phyloP scores from a whole-genome alignment of 1,140 invertebrate species.

The Zophobas morio region DNA sequence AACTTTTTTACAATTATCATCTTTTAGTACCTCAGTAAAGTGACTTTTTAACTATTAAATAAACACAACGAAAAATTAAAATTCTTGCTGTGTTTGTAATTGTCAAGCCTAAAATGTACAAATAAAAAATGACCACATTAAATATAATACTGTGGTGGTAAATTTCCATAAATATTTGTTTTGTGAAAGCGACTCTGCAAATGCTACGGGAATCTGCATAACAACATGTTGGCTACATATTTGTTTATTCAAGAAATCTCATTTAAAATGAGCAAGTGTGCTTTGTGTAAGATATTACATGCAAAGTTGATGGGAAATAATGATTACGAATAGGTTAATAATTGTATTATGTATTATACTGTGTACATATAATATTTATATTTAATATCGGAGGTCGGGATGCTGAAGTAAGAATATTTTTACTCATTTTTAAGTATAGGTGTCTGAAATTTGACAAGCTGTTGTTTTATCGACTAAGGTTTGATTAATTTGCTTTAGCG shows the following conservation, averaged over 20 bases:
- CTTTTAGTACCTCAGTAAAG: background rate
- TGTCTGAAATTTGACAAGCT: background rate
- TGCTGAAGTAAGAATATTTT: too few relatives aligned
- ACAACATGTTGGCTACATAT: slow-evolving; percentile 39
- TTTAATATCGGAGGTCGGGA: too few relatives aligned
- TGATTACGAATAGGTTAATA: slow-evolving; percentile 30
- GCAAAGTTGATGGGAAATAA: slow-evolving; percentile 29
- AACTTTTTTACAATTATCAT: background rate
- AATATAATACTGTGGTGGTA: slow-evolving; percentile 17
- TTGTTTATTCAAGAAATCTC: slow-evolving; percentile 30
- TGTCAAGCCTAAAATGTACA: slow-evolving; percentile 3
- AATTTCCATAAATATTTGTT: slow-evolving; percentile 32
- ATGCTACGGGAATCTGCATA: slow-evolving; percentile 23
- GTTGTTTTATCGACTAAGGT: background rate
- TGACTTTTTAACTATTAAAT: too few relatives aligned
- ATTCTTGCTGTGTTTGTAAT: slow-evolving; percentile 8
- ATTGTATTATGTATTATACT: slow-evolving; percentile 21
- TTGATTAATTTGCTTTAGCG: slow-evolving; percentile 32
- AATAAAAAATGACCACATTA: slow-evolving; percentile 18
- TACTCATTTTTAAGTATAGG: too few relatives aligned
- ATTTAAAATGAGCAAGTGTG: slow-evolving; percentile 37
- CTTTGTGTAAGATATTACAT: slow-evolving; percentile 33
- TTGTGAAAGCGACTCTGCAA: slow-evolving; percentile 24
- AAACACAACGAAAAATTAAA: background rate
- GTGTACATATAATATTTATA: slow-evolving; percentile 4